Conservation (phyloP, 2,888 invertebrate genomes). For the Sinodicranocentrus sp. region DNA sequence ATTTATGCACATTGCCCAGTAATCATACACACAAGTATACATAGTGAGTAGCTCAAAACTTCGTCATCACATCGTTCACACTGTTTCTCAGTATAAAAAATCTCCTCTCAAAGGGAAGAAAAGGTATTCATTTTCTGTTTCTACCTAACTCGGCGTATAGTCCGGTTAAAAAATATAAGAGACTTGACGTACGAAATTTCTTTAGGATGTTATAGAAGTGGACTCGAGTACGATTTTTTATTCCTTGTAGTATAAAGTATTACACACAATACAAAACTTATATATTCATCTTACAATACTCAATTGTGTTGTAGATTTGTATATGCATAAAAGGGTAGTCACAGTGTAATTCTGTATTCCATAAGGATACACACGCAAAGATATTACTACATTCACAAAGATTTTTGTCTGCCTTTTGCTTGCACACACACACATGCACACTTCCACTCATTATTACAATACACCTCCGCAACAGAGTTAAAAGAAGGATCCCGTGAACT, state of each 20-base stretch:
- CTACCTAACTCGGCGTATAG: too few species aligned
- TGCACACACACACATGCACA: slow-evolving; percentile 15
- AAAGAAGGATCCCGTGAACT: slow-evolving; percentile 34
- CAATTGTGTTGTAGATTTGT: slow-evolving; percentile 14
- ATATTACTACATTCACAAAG: slow-evolving; percentile 2
- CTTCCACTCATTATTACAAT: slow-evolving; percentile 10
- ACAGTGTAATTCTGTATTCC: slow-evolving; percentile 33
- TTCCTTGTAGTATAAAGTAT: too few species aligned
- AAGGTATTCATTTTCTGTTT: too few species aligned
- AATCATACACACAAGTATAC: too few species aligned
- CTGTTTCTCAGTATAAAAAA: neutral
- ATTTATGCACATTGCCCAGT: too few species aligned
- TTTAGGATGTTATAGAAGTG: too few species aligned
- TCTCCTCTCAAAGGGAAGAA: too few species aligned
- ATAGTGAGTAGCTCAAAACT: neutral
- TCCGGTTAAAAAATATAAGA: too few species aligned
- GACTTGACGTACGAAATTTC: too few species aligned
- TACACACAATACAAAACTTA: too few species aligned
- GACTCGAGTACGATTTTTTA: too few species aligned
- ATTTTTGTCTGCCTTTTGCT: too few species aligned
- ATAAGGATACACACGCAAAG: slow-evolving; percentile 24
- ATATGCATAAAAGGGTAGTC: neutral
- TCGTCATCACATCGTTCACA: slow-evolving; percentile 14
- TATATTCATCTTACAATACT: slow-evolving; percentile 25
- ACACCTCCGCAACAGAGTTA: slow-evolving; percentile 34